Evolutionary conservation across 2,797 vertebrate genomes (phyloP), one percentile per base, ranked within the genome.

Genomic region (Poecilia gillii): DNA sequence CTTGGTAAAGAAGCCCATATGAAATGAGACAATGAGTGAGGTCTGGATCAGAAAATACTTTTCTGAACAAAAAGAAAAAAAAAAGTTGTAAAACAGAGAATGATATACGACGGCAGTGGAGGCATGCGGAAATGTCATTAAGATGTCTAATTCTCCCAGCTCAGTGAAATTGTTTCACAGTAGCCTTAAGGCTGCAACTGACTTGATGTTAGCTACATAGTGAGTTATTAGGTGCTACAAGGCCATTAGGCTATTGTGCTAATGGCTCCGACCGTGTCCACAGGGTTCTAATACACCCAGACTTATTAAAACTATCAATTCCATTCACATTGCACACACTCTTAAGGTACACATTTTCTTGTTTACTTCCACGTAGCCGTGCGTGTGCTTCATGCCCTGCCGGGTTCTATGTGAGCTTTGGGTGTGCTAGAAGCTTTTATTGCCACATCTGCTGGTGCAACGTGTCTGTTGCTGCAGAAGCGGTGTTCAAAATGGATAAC

Each of bases 251-350:
- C 81, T 83, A 84, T 91, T 92, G 87, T 89, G 74, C 80, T 89
- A 83, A 88, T 89, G 85, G 87, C 86, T 87, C 68, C 76, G 80
- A 84, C 87, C 43, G 36, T 90, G 79, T 93, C 91, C 89, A 73
- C 74, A 46, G 87, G 89, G 84, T 81, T 85, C 62, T 85, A 66
- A 70, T 82, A 90, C 79, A 88, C 72, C 78, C 77, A 70, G 81
- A 85, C 87, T 91, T 90, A 93, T 94, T 93, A 93, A 91, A 91
- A 88, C 89, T 51, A 92, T 93, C 83, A 88, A 87, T 94, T 93
- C 83, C 80, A 71, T 49, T 81, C 85, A 88, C 73, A 86, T 89
- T 85, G 74, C 72, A 41, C 80, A 83, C 75, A 77, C 89, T 90
- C 55, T 84, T 78, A 72, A 73, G 51, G 49, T 73, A 14, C 43